Evolutionary conservation across 2,888 invertebrate genomes (phyloP).

Genomic region (Homarus gammarus): DNA sequence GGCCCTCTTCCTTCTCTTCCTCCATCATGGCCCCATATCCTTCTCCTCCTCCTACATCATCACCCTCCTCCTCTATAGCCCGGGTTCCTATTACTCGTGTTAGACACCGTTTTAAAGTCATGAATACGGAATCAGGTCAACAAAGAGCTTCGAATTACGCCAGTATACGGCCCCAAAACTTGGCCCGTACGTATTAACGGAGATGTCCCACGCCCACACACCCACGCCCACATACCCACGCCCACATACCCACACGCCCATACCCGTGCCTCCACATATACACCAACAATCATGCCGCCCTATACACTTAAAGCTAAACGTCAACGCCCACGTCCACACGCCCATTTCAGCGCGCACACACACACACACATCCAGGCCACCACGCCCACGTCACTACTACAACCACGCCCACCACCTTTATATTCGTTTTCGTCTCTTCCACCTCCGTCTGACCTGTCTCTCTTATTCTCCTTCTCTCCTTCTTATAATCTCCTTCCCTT

Average conservation of each 20-base stretch:
- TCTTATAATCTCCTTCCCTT: neutral
- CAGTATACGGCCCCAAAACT: constrained; percentile 36
- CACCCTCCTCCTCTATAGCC: constrained; percentile 3
- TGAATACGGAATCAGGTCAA: constrained; percentile 73
- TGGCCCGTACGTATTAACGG: constrained; percentile 25
- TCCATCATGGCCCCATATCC: neutral
- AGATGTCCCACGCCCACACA: neutral
- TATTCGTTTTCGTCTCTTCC: neutral
- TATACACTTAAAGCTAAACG: too few species aligned
- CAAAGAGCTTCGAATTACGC: constrained; percentile 56
- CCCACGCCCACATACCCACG: neutral
- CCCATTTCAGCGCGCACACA: too few species aligned
- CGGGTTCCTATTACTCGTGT: constrained; percentile 63
- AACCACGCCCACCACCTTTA: neutral
- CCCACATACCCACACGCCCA: neutral
- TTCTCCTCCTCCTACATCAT: neutral
- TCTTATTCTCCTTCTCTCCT: neutral
- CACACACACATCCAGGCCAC: too few species aligned
- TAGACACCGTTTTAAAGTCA: constrained; percentile 73
- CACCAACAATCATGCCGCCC: too few species aligned
- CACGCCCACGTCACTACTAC: neutral
- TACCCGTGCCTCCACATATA: neutral
- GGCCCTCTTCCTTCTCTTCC: neutral
- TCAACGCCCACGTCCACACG: neutral
- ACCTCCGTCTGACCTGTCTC: neutral